Conservation (phyloP, 2,113 vertebrate species). For the Notothenia coriiceps region DNA sequence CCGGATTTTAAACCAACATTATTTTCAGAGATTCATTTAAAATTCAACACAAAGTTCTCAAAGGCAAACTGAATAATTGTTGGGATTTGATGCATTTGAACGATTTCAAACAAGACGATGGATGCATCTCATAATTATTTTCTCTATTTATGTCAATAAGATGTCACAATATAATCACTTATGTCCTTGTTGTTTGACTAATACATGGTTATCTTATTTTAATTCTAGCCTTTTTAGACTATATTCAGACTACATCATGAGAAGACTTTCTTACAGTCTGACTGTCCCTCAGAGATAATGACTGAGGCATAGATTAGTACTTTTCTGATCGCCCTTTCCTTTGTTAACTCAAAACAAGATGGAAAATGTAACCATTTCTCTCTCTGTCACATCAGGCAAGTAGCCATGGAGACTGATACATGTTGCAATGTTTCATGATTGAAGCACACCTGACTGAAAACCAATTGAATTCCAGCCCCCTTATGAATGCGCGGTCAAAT, state of each 20-base stretch:
- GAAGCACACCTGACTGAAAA: slow-evolving; percentile 7
- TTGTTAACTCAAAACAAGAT: background rate
- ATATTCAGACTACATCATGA: no score
- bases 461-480: slow-evolving; percentile 10
- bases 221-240: background rate
- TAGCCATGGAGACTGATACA: background rate
- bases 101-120: background rate
- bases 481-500: background rate
- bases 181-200: no score
- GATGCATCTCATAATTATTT: background rate
- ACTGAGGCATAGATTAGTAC: background rate
- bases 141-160: no score
- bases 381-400: background rate
- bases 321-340: background rate
- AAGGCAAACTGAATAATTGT: background rate
- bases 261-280: no score
- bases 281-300: background rate
- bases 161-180: no score
- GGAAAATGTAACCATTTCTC: background rate
- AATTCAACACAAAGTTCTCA: background rate
- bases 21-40: background rate
- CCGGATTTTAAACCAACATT: background rate
- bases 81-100: background rate
- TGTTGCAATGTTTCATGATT: background rate
- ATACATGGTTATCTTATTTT: no score